Evolutionary conservation across 2,113 vertebrate genomes (phyloP), one percentile per base, ranked within the genome.

Genomic region (Entelurus aequoreus): DNA sequence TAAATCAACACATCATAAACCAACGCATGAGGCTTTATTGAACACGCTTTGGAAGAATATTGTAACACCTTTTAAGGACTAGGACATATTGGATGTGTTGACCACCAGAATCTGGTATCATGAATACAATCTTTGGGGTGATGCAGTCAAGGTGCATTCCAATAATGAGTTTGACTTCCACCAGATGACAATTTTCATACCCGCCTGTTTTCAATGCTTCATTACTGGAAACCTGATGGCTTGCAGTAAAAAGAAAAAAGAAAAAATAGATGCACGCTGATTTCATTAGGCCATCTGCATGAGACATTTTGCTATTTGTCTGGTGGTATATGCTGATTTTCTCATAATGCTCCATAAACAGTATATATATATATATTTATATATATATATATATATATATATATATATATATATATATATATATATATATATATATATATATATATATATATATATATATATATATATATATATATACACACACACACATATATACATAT

Each of bases 281-380:
- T 83, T 86, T 90, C 86, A 88, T 90, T 91, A 91, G 80, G 82
- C 87, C 86, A 90, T 91, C 88, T 90, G 86, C 84, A 85, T 84
- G 75, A 66, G 70, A 78, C 68, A 49, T 82, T 73, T 54, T 74
- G 63, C 65, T 59, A 77, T 83, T 81, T 73, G 56, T 81, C 63
- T 74, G 60, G 65, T 74, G 60, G 65, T 76, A 79, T 76, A 75
- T 70, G 46, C 57, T 55, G 48, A 69, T 73, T 77, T 64, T 21
- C 59, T 50, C 54, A 54, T 67, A 74, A 80, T 63, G 55, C 62
- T 67, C 68, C 65, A 66, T 80, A 54, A 60, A 69, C 64, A 54
- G 55, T 59, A 42, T 19, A n/a, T 19, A 6, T 50, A 19, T 42
- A 42, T 16, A 11, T 16, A 14, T 11, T 46, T 46, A 8, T 40